Evolutionary conservation across 2,113 vertebrate species (phyloP), one percentile per base, ranked within the genome.

Genomic region (Podarcis raffonei): DNA sequence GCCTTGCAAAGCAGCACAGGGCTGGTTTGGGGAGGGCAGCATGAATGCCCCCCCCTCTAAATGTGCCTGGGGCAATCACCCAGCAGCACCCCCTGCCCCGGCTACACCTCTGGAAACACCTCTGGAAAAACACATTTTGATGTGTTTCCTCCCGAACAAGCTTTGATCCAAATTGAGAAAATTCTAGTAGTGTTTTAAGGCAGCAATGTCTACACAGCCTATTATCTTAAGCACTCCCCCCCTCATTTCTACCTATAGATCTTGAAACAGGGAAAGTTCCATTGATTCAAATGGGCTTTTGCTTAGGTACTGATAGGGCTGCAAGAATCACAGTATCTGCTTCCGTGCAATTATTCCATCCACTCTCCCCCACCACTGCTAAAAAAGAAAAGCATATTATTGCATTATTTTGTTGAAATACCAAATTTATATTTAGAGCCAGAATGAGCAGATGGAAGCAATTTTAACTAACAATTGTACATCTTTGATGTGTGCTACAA

Each of bases 381-480:
- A 62, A 91, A 6, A 42, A 32, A 53, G 23, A n/a, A 39, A 74
- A 71, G 68, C 27, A 27, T 71, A 71, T 30, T 74, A 35, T 90
- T 87, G 30, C 83, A 89, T 89, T 83, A 82, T 74, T 37, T 15
- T 89, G 35, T 84, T 68, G 91, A 94, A 93, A 90, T 90, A 87
- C 87, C 90, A 94, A 85, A 35, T 86, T 84, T 90, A 59, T 74
- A 90, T 81, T 88, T 90, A 89, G 86, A 93, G 89, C 89, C 90
- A 93, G 90, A 91, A 69, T 30, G 48, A 94, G 74, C 91, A 95
- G 89, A 94, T 91, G 92, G 92, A 90, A 95, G 77, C 84, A 90
- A 86, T 82, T 90, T 87, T 6, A 92, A 66, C 72, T 72, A 81
- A 87, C 86, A 92, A 85, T 57, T 89, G 81, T 0, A 0, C 53